Base-by-base conservation (phyloP, 1,140 invertebrate species). In the Diachasma alloeum region DNA sequence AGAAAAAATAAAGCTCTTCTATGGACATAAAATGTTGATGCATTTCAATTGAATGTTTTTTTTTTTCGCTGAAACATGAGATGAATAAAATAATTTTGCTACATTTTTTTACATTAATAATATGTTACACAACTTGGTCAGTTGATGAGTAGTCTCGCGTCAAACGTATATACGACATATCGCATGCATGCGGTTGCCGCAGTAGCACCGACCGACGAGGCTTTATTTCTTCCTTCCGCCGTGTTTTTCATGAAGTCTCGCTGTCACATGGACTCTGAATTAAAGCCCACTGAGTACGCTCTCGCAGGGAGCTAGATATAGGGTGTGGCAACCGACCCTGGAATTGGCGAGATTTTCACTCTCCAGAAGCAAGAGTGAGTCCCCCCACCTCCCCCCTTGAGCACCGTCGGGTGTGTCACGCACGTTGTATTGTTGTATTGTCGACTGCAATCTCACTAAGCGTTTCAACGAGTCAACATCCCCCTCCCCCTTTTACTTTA, bases 401-500 rank as follows among this genome's bases (percentile, higher is more conserved):
- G 79, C 83, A 82, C 81, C 83, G 85, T 85, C 87, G 87, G 87
- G 86, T 86, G 88, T 89, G 88, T 89, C 87, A 88, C 87, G 84
- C 84, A 87, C 83, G 84, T 81, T 84, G 86, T 85, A 88, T 89
- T 89, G 86, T 89, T 83, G 86, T 87, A 88, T 89, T 89, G 88
- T 89, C 88, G 86, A 83, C 81, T 85, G 88, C 88, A 90, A 90
- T 90, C 85, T 88, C 87, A 84, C 88, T 89, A 89, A 90, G 87
- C 88, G 88, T 86, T 89, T 89, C 86, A 83, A 85, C 79, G 81
- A 83, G 81, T 82, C 84, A 82, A 82, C 82, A 82, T 81, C 84
- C 67, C 78, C 76, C 56, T 56, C 31, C 42, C 68, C 17, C 39
- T 17, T n/a, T 70, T 24, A 37, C 46, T 36, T 22, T 68, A 44